Evolutionary conservation across 1,140 invertebrate species (phyloP).

Genomic region (Paraescarpia echinospica): DNA sequence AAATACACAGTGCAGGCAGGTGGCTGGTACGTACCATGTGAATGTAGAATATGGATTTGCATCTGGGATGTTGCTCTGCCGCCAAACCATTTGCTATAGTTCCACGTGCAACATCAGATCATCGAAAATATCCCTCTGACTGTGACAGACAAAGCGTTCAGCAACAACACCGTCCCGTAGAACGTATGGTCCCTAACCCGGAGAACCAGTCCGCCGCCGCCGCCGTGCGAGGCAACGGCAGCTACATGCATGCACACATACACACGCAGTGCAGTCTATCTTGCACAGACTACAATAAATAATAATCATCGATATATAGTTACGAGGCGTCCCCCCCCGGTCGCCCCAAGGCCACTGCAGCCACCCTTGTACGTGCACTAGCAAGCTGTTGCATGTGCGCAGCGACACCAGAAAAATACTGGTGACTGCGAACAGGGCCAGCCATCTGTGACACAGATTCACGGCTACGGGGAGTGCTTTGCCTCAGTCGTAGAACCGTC

Average conservation of each 20-base stretch:
- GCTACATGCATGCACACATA: conserved; percentile 1
- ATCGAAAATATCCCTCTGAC: background rate
- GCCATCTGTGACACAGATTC: background rate
- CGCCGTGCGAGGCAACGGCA: background rate
- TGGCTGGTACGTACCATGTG: background rate
- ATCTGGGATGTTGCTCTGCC: background rate
- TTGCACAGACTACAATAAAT: conserved; percentile 6
- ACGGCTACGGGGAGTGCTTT: background rate
- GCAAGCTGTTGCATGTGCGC: background rate
- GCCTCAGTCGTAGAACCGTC: background rate
- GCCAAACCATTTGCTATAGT: background rate
- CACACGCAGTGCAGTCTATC: background rate
- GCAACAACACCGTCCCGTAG: background rate
- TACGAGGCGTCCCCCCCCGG: background rate
- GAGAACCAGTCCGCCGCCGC: background rate
- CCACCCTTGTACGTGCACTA: background rate
- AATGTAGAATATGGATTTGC: background rate
- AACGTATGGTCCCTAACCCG: background rate
- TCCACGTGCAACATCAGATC: background rate
- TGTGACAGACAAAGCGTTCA: background rate
- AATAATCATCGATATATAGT: background rate
- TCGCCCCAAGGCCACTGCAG: background rate
- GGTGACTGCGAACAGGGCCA: background rate
- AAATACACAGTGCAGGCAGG: background rate
- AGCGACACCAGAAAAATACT: background rate